Evolutionary conservation across 2,888 invertebrate genomes (phyloP).

Genomic region (Morpho deidamia): DNA sequence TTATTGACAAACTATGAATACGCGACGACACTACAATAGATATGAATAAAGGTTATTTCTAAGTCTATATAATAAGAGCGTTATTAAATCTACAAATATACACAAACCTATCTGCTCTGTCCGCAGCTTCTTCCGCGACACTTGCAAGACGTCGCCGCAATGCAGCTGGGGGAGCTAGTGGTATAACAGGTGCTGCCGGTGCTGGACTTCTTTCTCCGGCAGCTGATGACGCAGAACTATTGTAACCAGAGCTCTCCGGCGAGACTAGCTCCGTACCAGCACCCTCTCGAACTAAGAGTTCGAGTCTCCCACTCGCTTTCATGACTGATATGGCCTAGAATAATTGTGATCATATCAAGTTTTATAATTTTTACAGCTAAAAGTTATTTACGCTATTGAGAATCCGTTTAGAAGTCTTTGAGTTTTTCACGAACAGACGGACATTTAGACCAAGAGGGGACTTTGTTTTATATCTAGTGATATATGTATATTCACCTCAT

Average conservation of each 20-base stretch:
- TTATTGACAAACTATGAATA: too few species aligned
- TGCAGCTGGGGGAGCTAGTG: slow-evolving; percentile 78
- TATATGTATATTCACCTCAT: slow-evolving; percentile 79
- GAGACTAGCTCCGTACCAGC: slow-evolving; percentile 89
- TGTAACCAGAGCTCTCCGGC: slow-evolving; percentile 90
- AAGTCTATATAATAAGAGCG: too few species aligned
- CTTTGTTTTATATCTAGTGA: too few species aligned
- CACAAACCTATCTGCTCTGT: slow-evolving; percentile 75
- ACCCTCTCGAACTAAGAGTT: slow-evolving; percentile 86
- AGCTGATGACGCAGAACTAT: slow-evolving; percentile 89
- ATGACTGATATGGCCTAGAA: slow-evolving; percentile 87
- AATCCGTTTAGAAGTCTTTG: too few species aligned
- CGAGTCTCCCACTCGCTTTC: slow-evolving; percentile 87
- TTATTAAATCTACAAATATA: too few species aligned
- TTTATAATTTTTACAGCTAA: neutral
- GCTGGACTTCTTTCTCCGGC: slow-evolving; percentile 84
- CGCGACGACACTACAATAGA: too few species aligned
- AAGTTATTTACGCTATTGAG: too few species aligned
- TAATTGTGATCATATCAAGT: neutral
- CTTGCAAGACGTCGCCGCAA: slow-evolving; percentile 83
- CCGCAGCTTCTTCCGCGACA: slow-evolving; percentile 84
- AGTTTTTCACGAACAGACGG: too few species aligned
- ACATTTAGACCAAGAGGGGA: too few species aligned
- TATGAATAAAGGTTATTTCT: too few species aligned
- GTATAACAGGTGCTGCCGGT: slow-evolving; percentile 53